Evolutionary conservation across 2,797 vertebrate genomes (phyloP).

Genomic region (Liparis tanakae): DNA sequence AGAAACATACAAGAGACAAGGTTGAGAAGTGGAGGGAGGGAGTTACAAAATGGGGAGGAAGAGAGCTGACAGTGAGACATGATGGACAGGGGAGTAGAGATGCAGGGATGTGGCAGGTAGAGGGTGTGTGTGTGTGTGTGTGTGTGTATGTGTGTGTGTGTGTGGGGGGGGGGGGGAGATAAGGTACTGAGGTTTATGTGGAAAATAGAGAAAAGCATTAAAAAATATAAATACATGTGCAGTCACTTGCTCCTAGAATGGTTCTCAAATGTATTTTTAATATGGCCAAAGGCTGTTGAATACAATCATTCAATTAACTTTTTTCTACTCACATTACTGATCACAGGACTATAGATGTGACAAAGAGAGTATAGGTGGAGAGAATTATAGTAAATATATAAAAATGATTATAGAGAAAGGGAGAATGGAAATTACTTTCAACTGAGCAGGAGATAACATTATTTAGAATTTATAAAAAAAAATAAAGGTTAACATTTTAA

Average conservation of each 20-base stretch:
- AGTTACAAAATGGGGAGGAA: conserved; percentile 29
- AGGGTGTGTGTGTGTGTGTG: not conserved
- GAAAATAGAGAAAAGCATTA: conserved; percentile 23
- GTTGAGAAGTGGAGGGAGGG: conserved; percentile 30
- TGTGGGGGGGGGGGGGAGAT: not conserved
- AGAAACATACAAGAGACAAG: conserved; percentile 25
- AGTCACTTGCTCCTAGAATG: conserved; percentile 24
- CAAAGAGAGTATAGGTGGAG: not conserved
- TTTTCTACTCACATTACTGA: conserved; percentile 26
- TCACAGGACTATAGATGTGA: not conserved
- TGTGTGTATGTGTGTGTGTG: too few species aligned
- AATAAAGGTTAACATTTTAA: not conserved
- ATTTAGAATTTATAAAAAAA: not conserved
- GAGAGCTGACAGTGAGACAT: conserved; percentile 40
- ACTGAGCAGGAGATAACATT: not conserved
- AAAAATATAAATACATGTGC: conserved; percentile 45
- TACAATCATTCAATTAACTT: conserved; percentile 30
- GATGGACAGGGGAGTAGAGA: conserved; percentile 54
- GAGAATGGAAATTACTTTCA: not conserved
- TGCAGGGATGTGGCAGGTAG: conserved; percentile 27
- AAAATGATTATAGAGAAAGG: conserved; percentile 5
- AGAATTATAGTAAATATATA: not conserved
- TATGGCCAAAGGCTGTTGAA: conserved; percentile 36
- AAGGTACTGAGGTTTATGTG: conserved; percentile 27
- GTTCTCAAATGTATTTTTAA: conserved; percentile 52